These are phyloP conservation scores for Tryphoninae sp. DNA, from an alignment of 2,888 invertebrate genomes.

Conservation along the genomic window DNA sequence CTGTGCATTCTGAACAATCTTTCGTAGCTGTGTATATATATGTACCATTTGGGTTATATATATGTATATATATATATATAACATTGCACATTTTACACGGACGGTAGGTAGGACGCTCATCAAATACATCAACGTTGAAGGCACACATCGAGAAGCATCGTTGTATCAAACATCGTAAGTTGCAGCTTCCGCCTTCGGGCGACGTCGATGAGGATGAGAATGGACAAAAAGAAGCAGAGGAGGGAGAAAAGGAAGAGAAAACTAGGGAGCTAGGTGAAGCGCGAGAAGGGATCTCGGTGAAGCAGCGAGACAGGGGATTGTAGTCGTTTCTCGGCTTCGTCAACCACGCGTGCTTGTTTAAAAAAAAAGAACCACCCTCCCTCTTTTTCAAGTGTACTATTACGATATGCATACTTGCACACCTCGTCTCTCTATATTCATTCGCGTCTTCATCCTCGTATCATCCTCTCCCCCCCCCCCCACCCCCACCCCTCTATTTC, in stretches of 20 bases:
- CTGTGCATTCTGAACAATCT: conserved; percentile 46
- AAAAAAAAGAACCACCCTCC: conserved; percentile 5
- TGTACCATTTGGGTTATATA: background rate
- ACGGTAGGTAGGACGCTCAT: conserved; percentile 45
- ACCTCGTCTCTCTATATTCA: conserved; percentile 56
- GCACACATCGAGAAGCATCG: conserved; percentile 71
- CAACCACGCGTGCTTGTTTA: conserved; percentile 51
- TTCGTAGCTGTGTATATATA: conserved; percentile 12
- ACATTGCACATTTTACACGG: conserved; percentile 42
- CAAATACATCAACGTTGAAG: conserved; percentile 56
- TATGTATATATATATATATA: conserved; percentile 2
- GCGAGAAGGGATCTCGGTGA: conserved; percentile 47
- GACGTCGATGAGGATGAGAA: conserved; percentile 36
- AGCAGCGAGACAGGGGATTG: conserved; percentile 52
- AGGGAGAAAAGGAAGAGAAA: conserved; percentile 27
- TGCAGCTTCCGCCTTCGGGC: conserved; percentile 64
- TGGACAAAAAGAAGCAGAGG: conserved; percentile 15
- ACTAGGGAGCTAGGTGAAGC: conserved; percentile 44
- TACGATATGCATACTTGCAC: conserved; percentile 56
- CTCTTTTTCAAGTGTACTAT: conserved; percentile 45
- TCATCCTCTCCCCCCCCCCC: conserved; percentile 20
- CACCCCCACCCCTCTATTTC: conserved; percentile 16
- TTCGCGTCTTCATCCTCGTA: conserved; percentile 24
- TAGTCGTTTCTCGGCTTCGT: conserved; percentile 41
- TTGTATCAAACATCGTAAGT: conserved; percentile 74